phyloP scores from a whole-genome alignment of 1,140 invertebrate species.

The Aphelinus certus region DNA sequence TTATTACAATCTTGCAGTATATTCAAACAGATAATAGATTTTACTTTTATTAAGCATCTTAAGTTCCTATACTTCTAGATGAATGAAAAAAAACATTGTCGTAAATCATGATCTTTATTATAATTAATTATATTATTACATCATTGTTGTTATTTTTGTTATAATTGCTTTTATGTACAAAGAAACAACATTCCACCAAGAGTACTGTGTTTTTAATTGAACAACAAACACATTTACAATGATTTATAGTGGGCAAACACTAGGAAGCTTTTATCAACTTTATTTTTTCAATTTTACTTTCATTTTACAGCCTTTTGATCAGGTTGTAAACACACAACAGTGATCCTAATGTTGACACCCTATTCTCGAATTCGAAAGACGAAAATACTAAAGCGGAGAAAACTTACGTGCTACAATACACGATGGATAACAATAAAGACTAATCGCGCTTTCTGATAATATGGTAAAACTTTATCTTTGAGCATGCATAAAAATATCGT shows the following conservation, averaged over 20 bases:
- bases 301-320: neutral
- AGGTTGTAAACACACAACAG: neutral
- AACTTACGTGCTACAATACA: constrained; percentile 38
- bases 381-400: constrained; percentile 36
- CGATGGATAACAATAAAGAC: constrained; percentile 37
- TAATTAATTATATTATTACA: constrained; percentile 31
- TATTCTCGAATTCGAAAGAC: constrained; percentile 23
- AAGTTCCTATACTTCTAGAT: constrained; percentile 31
- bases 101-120: constrained; percentile 38
- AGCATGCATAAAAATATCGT: constrained; percentile 27
- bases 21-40: constrained; percentile 25
- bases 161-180: constrained; percentile 42
- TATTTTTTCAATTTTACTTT: constrained; percentile 4
- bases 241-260: constrained; percentile 25
- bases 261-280: constrained; percentile 25
- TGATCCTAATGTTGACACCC: constrained; percentile 5
- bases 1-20: constrained; percentile 21
- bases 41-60: constrained; percentile 26
- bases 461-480: constrained; percentile 14
- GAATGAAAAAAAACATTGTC: constrained; percentile 28
- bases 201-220: constrained; percentile 40
- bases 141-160: constrained; percentile 34
- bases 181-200: constrained; percentile 41
- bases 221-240: constrained; percentile 35
- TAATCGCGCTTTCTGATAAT: constrained; percentile 29